phyloP scores from a whole-genome alignment of 2,888 invertebrate genomes.

The Dorcus parallelipipedus region DNA sequence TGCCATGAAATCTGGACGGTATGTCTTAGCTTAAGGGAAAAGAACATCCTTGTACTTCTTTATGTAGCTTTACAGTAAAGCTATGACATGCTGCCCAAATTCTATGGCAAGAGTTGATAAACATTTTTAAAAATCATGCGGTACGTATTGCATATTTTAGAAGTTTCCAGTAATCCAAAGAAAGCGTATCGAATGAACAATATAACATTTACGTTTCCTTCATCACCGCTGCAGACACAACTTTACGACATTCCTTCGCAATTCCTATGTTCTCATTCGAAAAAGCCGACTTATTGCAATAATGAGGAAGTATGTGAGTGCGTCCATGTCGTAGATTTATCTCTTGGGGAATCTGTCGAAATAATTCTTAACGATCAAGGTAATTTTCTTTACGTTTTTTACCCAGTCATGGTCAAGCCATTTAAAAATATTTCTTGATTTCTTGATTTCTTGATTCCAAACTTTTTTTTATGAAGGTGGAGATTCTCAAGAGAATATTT shows the following conservation, averaged over 20 bases:
- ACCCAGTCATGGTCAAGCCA: no score
- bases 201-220: constrained; percentile 71
- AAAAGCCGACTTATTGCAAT: constrained; percentile 38
- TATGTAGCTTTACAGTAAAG: no score
- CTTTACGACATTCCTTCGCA: constrained; percentile 56
- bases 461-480: constrained; percentile 50
- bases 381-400: constrained; percentile 35
- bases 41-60: no score
- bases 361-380: constrained; percentile 74
- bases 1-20: no score
- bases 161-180: neutral
- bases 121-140: no score
- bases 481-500: constrained; percentile 63
- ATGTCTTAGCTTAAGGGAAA: no score
- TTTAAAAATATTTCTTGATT: neutral
- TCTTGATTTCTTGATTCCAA: neutral
- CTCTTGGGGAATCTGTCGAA: constrained; percentile 68
- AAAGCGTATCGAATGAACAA: constrained; percentile 57
- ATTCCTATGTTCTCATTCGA: constrained; percentile 51
- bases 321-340: constrained; percentile 67
- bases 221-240: constrained; percentile 76
- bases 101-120: no score
- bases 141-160: no score
- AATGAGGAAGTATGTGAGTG: constrained; percentile 62
- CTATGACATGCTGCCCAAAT: no score